Base-by-base conservation (phyloP, 2,888 invertebrate genomes). In the Ophion costatus region DNA sequence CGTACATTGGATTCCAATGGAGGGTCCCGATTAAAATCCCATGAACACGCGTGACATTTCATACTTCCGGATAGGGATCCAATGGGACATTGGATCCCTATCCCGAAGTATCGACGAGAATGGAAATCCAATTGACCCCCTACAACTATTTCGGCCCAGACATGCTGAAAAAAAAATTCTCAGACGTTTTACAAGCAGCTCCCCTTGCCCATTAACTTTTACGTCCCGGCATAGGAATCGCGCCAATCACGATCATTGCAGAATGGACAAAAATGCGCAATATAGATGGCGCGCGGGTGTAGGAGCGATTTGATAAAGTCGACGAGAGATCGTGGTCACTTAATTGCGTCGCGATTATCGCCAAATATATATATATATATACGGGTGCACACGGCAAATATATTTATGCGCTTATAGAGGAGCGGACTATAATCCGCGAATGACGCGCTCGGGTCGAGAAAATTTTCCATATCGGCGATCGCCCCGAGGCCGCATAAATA, bases 401-500 rank as follows among this genome's bases (percentile, higher is more conserved):
- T 42, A 74, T 74, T 56, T 57, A 74, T 80, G 59, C 63, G 67
- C 20, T 74, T 74, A 80, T 59, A 24, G 45, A 67, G 17, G 42
- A 14, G 38, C 1, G 22, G 45, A 64, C 63, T 76, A 66, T 56
- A 76, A n/a, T 42, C 64, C 51, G 67, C 56, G 59, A 76, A 70
- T 63, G 71, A 42, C 63, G 29, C 73, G 75, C 24, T 64, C 66
- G 83, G 84, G 84, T 51, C 74, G 67, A 86, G 79, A 66, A 85
- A 82, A 89, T 89, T 88, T 89, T 87, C 86, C 86, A 85, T 51
- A 51, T 11, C 51, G 51, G 87, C 86, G 82, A 85, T 82, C 85
- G 85, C 87, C 87, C 82, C 67, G 80, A 77, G 86, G 87, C 87
- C 82, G 86, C 87, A 85, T 89, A 89, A 88, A 88, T 89, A 89